Conservation (phyloP, 2,888 invertebrate species). For the Steromphala cineraria region DNA sequence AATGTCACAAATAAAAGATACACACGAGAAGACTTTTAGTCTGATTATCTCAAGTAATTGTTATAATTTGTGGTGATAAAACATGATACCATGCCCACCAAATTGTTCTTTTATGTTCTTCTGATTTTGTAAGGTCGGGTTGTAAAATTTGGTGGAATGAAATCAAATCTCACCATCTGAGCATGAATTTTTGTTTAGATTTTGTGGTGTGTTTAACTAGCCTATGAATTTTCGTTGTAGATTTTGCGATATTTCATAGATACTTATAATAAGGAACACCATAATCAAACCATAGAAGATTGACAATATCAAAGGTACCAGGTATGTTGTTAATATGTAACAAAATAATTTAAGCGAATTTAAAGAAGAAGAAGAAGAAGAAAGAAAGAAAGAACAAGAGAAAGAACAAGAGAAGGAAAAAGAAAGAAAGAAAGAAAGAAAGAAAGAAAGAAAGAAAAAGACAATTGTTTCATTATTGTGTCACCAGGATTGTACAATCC, state of each 20-base stretch:
- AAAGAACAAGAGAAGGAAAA: too few relatives aligned
- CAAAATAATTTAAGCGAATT: too few relatives aligned
- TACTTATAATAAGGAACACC: background rate
- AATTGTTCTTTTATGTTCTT: background rate
- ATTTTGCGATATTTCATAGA: background rate
- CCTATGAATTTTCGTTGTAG: background rate
- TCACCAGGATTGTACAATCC: too few relatives aligned
- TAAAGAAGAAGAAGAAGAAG: too few relatives aligned
- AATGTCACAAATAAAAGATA: too few relatives aligned
- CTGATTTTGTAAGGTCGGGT: background rate
- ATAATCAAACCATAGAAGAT: background rate
- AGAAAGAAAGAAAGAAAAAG: too few relatives aligned
- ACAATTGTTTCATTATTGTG: too few relatives aligned
- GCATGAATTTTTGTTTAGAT: background rate
- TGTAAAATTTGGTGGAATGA: background rate
- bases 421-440: too few relatives aligned
- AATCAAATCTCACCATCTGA: too few relatives aligned
- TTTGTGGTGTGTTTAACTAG: background rate
- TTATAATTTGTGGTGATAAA: background rate
- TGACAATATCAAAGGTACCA: background rate
- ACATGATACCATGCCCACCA: background rate
- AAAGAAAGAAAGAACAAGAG: too few relatives aligned
- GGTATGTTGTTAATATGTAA: background rate
- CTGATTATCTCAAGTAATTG: too few relatives aligned
- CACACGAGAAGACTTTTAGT: too few relatives aligned